Evolutionary conservation across 2,888 invertebrate species (phyloP).

Genomic region (Hypomecis punctinalis): DNA sequence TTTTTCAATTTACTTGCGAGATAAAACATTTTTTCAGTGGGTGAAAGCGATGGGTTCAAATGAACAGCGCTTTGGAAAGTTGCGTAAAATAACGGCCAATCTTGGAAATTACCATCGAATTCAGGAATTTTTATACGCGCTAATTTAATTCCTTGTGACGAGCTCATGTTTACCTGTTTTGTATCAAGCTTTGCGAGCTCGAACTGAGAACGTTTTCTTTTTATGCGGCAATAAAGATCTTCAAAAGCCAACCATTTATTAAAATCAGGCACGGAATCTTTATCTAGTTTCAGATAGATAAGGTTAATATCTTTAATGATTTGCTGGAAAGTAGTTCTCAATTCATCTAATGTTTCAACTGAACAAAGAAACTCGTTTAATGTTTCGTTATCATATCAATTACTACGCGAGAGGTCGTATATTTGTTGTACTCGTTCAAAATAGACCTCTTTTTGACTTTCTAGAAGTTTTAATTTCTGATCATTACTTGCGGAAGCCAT

Average conservation of each 20-base stretch:
- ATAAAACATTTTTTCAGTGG: constrained; percentile 2
- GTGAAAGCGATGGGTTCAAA: constrained; percentile 1
- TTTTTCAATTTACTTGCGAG: background rate
- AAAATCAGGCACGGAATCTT: constrained; percentile 3
- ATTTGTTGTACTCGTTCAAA: constrained; percentile 5
- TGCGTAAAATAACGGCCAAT: constrained; percentile 8
- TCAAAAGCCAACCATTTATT: constrained; percentile 8
- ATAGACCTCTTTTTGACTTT: constrained; percentile 1
- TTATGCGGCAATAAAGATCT: constrained; percentile 8
- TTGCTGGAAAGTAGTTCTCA: constrained; percentile 1
- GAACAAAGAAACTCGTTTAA: constrained; percentile 6
- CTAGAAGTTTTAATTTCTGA: constrained; percentile 6
- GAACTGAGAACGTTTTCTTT: constrained; percentile 5
- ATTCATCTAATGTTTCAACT: constrained; percentile 2
- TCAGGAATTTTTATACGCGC: background rate
- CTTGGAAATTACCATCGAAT: background rate
- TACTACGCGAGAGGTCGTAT: background rate
- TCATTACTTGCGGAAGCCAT: background rate
- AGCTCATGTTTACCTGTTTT: background rate
- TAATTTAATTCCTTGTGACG: background rate
- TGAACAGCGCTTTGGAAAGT: constrained; percentile 7
- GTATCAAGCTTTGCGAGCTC: background rate
- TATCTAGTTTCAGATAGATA: background rate
- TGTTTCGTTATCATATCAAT: background rate
- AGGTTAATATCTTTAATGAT: constrained; percentile 1